A percentile compares a stretch with the other conserved stretches of the same genome.
Evolutionary conservation across 2,797 vertebrate genomes (phyloP).

Genomic region (Oophaga sylvatica): DNA sequence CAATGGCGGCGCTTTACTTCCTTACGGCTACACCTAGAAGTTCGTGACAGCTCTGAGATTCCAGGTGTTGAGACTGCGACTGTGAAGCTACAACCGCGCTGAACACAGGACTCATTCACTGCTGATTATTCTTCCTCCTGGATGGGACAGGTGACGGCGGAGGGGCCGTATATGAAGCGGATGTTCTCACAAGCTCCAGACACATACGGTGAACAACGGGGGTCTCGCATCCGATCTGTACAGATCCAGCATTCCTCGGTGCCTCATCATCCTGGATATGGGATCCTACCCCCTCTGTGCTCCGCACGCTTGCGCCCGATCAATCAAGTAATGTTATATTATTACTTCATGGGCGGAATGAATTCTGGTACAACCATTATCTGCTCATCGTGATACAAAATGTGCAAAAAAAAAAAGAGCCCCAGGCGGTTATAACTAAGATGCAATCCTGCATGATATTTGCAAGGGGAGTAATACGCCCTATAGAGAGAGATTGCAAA

Average conservation of each 20-base stretch:
- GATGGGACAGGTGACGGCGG: background rate
- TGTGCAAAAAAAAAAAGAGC: background rate
- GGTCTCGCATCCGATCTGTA: background rate
- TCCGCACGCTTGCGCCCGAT: background rate
- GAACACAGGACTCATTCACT: background rate
- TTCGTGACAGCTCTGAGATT: background rate
- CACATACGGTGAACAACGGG: slow-evolving; percentile 27
- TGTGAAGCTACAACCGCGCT: background rate
- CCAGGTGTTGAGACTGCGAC: background rate
- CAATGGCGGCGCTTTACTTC: background rate
- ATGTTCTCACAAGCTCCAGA: slow-evolving; percentile 4
- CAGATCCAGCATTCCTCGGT: background rate
- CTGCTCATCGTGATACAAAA: background rate
- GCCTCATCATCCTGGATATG: slow-evolving; percentile 17
- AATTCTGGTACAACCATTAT: slow-evolving; percentile 9
- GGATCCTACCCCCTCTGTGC: background rate
- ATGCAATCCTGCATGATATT: background rate
- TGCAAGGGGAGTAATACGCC: background rate
- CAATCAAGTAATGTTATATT: slow-evolving; percentile 10
- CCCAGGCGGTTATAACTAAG: no score
- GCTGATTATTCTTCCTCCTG: slow-evolving; percentile 36
- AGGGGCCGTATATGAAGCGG: background rate
- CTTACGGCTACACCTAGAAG: background rate
- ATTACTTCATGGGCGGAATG: background rate
- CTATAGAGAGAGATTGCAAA: no score